Evolutionary conservation across 2,113 vertebrate species (phyloP).

Genomic region (Saccopteryx leptura): DNA sequence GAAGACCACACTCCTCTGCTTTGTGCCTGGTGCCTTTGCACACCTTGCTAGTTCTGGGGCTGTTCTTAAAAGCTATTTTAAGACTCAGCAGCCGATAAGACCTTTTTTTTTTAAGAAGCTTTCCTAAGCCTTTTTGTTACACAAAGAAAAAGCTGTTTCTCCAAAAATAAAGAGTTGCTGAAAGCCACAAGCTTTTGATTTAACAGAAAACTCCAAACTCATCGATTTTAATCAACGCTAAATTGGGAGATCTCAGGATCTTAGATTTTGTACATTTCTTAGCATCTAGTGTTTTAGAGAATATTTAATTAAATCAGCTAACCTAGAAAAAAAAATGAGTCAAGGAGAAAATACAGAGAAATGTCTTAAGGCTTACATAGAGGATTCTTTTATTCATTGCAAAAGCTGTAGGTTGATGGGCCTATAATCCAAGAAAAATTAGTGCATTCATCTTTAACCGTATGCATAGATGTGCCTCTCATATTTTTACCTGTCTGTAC

Average conservation of each 20-base stretch:
- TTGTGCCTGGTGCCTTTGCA: neutral
- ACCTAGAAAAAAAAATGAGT: conserved; percentile 51
- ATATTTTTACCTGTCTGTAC: conserved; percentile 70
- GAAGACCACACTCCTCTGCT: neutral
- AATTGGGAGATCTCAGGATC: conserved; percentile 74
- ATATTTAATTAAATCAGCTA: conserved; percentile 83
- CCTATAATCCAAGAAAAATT: conserved; percentile 81
- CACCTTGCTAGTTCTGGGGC: conserved; percentile 32
- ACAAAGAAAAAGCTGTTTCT: conserved; percentile 82
- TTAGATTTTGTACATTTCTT: conserved; percentile 76
- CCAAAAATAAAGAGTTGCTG: conserved; percentile 82
- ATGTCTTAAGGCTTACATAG: conserved; percentile 74
- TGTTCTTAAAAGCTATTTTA: conserved; percentile 77
- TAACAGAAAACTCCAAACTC: conserved; percentile 80
- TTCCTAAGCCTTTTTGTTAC: conserved; percentile 81
- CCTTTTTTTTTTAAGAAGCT: conserved; percentile 69
- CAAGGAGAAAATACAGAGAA: conserved; percentile 74
- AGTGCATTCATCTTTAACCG: conserved; percentile 80
- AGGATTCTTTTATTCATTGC: conserved; percentile 78
- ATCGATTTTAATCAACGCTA: conserved; percentile 83
- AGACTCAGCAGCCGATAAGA: conserved; percentile 66
- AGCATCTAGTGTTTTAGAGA: conserved; percentile 79
- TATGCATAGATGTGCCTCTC: conserved; percentile 52
- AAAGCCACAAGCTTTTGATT: conserved; percentile 82
- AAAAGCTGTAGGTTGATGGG: conserved; percentile 65